phyloP scores from a whole-genome alignment of 2,797 vertebrate genomes.

The Masticophis lateralis region DNA sequence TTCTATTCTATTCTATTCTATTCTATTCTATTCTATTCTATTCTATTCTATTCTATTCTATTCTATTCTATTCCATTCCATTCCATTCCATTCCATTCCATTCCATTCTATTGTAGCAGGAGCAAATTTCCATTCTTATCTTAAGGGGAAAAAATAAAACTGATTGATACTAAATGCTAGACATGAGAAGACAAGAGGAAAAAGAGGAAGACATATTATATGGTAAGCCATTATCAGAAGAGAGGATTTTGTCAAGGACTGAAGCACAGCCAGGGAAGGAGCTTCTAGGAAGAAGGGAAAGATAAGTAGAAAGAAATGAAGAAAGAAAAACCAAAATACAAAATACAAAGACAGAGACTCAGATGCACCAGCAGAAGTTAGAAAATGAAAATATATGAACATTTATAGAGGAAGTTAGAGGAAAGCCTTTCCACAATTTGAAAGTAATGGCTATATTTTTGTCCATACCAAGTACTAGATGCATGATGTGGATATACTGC shows the following conservation, averaged over 20 bases:
- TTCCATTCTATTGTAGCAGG: too few species aligned
- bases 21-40: too few species aligned
- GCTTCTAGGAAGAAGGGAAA: background rate
- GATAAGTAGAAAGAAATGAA: background rate
- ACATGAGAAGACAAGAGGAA: too few species aligned
- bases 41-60: too few species aligned
- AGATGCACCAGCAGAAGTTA: background rate
- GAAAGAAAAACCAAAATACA: background rate
- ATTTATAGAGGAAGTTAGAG: background rate
- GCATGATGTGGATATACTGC: background rate
- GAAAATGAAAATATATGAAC: background rate
- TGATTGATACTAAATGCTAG: background rate
- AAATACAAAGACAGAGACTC: background rate
- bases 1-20: too few species aligned
- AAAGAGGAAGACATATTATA: background rate
- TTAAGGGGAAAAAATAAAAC: background rate
- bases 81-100: too few species aligned
- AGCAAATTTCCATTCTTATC: background rate
- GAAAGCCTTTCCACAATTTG: background rate
- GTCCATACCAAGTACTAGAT: conserved; percentile 81
- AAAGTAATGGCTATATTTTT: background rate
- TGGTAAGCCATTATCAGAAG: background rate
- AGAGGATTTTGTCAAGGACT: background rate
- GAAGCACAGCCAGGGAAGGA: background rate
- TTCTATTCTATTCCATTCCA: too few species aligned